Evolutionary conservation across 2,797 vertebrate genomes (phyloP), one percentile per base, ranked within the genome.

Genomic region (Phoeniculus purpureus): DNA sequence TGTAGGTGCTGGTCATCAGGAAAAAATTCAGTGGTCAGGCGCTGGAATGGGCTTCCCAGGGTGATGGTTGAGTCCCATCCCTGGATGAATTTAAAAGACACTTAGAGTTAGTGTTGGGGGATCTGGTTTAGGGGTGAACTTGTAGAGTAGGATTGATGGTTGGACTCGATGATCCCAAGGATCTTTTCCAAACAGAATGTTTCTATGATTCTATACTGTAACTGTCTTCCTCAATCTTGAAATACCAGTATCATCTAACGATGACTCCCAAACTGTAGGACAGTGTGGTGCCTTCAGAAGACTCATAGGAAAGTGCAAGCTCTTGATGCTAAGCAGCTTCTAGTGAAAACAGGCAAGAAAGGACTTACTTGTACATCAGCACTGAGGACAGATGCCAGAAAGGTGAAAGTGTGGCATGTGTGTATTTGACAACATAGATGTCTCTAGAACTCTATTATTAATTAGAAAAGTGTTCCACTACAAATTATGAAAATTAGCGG

Each of bases 401-500:
- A 84, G 43, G 51, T 51, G 54, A 23, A 81, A 80, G 45, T 29
- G 52, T 0, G 0, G 34, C 25, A 17, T 8, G 29, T 56, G 27
- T 77, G 17, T 91, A 88, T 96, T 94, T 94, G 85, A 88, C 92
- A 85, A 91, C 83, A 87, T 26, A 64, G 85, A 50, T 88, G 78
- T 73, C 86, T 94, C 66, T 64, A 76, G 34, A 89, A 96, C 66
- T 91, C 89, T 92, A 3, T 77, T 94, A 92, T 76, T 95, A 96
- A 95, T 95, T 96, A 93, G 83, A 45, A 85, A 78, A 94, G 78
- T 64, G 61, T 92, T 95, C 65, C 70, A 77, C 81, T 94, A 89
- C 67, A 92, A 80, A 91, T 97, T 92, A 87, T 64, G 64, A 92
- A 93, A 95, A 94, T 77, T 94, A 93, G n/a, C 62, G 75, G 66